Conservation (phyloP, 2,113 vertebrate genomes). For the Panthera tigris region DNA sequence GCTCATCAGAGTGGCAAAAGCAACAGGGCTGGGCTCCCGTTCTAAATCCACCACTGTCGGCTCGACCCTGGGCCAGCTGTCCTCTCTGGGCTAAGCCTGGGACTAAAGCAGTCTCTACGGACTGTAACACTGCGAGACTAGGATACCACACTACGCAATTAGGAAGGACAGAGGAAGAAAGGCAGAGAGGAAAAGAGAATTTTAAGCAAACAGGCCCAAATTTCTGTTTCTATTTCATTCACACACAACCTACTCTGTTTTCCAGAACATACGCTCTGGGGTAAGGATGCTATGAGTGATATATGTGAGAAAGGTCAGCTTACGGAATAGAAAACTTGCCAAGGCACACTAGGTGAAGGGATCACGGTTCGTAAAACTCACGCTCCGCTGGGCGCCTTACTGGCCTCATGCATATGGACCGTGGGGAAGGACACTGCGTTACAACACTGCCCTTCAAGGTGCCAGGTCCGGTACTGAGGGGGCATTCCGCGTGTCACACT, state of each 20-base stretch:
- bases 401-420: accelerated
- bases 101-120: not conserved
- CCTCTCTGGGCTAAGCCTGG: not conserved
- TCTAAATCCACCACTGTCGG: not conserved
- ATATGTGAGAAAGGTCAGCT: not conserved
- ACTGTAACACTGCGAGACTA: not conserved
- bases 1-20: not conserved
- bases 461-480: not conserved
- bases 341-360: not conserved
- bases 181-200: not conserved
- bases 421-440: not conserved
- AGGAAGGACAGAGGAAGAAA: not conserved
- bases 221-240: not conserved
- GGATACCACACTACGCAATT: not conserved
- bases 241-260: not conserved
- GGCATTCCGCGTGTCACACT: not conserved
- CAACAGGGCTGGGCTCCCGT: not conserved
- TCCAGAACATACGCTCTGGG: not conserved
- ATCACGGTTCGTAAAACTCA: not conserved
- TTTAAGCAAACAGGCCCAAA: not conserved
- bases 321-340: not conserved
- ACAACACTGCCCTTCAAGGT: too few species aligned
- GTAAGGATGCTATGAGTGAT: not conserved
- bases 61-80: not conserved
- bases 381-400: not conserved